Evolutionary conservation across 2,888 invertebrate genomes (phyloP).

Genomic region (Zygothrica quintamaculata): DNA sequence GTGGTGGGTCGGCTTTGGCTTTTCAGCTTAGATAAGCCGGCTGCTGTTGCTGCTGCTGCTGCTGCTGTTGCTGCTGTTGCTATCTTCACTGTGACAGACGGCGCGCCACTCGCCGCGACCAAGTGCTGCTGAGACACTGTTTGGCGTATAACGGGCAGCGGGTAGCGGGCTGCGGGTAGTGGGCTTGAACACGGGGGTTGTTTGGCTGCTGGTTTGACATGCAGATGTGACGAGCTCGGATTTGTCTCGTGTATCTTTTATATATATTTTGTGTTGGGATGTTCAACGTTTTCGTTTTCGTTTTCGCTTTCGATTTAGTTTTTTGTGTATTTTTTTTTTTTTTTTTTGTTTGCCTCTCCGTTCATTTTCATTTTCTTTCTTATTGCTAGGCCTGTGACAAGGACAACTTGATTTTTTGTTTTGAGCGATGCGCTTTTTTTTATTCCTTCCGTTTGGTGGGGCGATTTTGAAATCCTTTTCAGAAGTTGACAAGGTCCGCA

Average conservation of each 20-base stretch:
- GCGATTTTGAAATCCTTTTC: slow-evolving; percentile 55
- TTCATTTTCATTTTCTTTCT: too few species aligned
- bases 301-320: slow-evolving; percentile 14
- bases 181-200: slow-evolving; percentile 57
- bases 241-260: slow-evolving; percentile 70
- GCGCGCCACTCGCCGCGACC: slow-evolving; percentile 8
- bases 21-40: slow-evolving; percentile 73
- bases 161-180: slow-evolving; percentile 10
- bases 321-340: slow-evolving; percentile 2
- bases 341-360: too few species aligned
- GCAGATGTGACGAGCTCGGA: slow-evolving; percentile 80
- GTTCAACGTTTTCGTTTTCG: slow-evolving; percentile 7
- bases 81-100: slow-evolving; percentile 68
- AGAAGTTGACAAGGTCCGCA: slow-evolving; percentile 36
- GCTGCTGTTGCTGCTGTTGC: slow-evolving; percentile 30
- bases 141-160: too few species aligned
- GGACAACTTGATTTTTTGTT: slow-evolving; percentile 69
- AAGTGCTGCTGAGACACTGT: slow-evolving; percentile 20
- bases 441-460: slow-evolving; percentile 1
- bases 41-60: slow-evolving; percentile 29
- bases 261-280: slow-evolving; percentile 7
- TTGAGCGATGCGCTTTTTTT: slow-evolving; percentile 65
- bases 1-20: slow-evolving; percentile 66
- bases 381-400: slow-evolving; percentile 30
- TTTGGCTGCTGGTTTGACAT: slow-evolving; percentile 70